Percentiles rank a stretch among this genome's conserved stretches.
Evolutionary conservation across 1,140 invertebrate genomes (phyloP).

Genomic region (Diabrotica undecimpunctata): DNA sequence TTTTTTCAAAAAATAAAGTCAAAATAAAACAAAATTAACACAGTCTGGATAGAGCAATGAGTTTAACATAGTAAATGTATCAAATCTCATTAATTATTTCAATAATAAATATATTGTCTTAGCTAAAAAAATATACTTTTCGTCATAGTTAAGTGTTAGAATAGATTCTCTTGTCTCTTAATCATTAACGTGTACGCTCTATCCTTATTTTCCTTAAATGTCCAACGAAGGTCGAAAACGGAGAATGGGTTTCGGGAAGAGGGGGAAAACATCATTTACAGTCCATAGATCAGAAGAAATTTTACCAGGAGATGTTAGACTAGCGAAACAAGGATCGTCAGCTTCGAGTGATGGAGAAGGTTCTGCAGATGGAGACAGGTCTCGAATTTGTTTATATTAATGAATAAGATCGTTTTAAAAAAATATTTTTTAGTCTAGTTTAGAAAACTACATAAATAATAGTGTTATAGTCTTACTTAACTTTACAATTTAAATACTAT

Average conservation of each 20-base stretch:
- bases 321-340: constrained; percentile 78
- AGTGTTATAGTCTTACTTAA: no score
- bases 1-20: no score
- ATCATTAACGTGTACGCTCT: constrained; percentile 34
- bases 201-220: constrained; percentile 23
- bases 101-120: background rate
- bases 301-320: constrained; percentile 77
- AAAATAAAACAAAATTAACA: no score
- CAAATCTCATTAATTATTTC: background rate
- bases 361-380: constrained; percentile 78
- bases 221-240: constrained; percentile 77
- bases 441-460: no score
- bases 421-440: no score
- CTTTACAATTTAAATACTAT: no score
- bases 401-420: no score
- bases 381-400: constrained; percentile 4
- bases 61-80: no score
- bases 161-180: background rate
- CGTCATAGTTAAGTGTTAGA: background rate
- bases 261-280: constrained; percentile 90
- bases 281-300: constrained; percentile 95
- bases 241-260: constrained; percentile 91
- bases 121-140: background rate
- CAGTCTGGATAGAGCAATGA: no score
- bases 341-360: constrained; percentile 90